Percentiles rank a stretch among this genome's conserved stretches.
phyloP scores from a whole-genome alignment of 2,113 vertebrate species.

The Rhynchopsitta pachyrhyncha region DNA sequence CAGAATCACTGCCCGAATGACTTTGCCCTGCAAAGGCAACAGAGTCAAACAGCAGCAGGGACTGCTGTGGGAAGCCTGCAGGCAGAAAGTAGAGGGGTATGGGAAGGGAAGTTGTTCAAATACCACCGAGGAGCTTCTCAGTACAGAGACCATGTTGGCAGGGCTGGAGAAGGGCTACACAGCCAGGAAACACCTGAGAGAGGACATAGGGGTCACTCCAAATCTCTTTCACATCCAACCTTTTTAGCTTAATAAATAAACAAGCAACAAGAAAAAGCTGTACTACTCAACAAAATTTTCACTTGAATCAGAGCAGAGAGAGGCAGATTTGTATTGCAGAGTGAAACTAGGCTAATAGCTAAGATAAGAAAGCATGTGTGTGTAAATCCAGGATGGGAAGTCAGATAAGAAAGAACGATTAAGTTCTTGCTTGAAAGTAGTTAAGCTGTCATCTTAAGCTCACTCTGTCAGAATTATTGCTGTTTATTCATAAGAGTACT shows the following conservation, averaged over 20 bases:
- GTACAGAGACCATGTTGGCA: neutral
- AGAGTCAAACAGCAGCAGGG: conserved; percentile 13
- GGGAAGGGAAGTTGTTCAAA: neutral
- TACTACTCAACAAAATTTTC: neutral
- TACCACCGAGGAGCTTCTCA: neutral
- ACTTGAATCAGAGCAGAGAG: neutral
- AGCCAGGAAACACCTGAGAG: neutral
- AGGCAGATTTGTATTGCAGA: neutral
- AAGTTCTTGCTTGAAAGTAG: conserved; percentile 48
- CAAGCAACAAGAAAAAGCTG: neutral
- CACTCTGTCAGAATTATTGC: conserved; percentile 71
- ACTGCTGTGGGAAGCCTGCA: neutral
- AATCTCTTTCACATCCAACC: neutral
- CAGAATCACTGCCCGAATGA: conserved; percentile 43
- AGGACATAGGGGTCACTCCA: neutral
- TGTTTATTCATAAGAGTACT: conserved; percentile 65
- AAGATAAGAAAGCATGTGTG: conserved; percentile 11
- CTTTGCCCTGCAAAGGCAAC: conserved; percentile 45
- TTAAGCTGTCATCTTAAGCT: conserved; percentile 74
- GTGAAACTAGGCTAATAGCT: neutral
- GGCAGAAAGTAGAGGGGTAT: neutral
- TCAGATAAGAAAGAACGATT: conserved; percentile 66
- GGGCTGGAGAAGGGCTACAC: neutral
- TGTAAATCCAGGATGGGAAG: conserved; percentile 57
- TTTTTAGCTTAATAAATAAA: conserved; percentile 19